Conservation (phyloP, 2,113 vertebrate genomes). For the Larimichthys crocea region DNA sequence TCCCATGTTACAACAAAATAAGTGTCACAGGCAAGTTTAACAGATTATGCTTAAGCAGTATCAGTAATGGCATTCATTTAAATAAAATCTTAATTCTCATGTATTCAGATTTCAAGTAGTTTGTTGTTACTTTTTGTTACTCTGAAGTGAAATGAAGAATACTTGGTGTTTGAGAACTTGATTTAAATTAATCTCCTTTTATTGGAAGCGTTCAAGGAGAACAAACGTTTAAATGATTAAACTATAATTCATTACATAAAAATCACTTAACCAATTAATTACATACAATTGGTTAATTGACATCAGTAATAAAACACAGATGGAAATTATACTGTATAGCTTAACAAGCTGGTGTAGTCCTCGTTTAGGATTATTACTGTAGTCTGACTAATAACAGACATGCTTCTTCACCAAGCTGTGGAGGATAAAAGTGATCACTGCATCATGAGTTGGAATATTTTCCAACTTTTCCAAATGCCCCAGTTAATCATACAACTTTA, state of each 20-base stretch:
- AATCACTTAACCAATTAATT: slow-evolving; percentile 11
- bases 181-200: slow-evolving; percentile 3
- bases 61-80: too few relatives aligned
- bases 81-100: too few relatives aligned
- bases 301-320: not conserved
- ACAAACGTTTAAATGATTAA: not conserved
- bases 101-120: not conserved
- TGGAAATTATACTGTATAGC: not conserved
- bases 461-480: not conserved
- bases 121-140: not conserved
- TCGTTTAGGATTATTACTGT: not conserved
- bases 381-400: not conserved
- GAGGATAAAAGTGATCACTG: not conserved
- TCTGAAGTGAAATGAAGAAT: not conserved
- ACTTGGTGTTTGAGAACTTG: not conserved
- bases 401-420: not conserved
- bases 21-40: too few relatives aligned
- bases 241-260: slow-evolving; percentile 1
- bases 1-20: too few relatives aligned
- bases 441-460: not conserved
- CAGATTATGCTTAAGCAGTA: too few relatives aligned
- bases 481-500: not conserved
- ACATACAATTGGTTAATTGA: slow-evolving; percentile 8
- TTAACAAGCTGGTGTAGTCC: slow-evolving; percentile 1
- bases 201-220: slow-evolving; percentile 1